These are phyloP conservation scores for Nesogale talazaci DNA, from an alignment of 2,113 vertebrate species.

Conservation along the genomic window DNA sequence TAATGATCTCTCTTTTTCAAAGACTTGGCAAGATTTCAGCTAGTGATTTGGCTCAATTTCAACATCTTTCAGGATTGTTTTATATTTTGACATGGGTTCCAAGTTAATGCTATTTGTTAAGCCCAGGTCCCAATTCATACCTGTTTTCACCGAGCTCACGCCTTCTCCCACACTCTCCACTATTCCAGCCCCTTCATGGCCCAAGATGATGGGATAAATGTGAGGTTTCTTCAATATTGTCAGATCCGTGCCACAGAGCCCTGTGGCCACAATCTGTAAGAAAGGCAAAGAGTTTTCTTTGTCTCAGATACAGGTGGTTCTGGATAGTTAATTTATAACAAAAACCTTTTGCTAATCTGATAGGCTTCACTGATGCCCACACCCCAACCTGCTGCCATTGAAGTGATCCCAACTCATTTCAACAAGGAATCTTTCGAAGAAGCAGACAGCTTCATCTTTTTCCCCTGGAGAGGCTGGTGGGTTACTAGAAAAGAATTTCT, in stretches of 20 bases:
- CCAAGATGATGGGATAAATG: constrained; percentile 83
- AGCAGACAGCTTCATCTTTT: too few species aligned
- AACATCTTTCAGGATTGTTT: background rate
- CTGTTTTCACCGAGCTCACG: constrained; percentile 87
- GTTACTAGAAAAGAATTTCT: background rate
- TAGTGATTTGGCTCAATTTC: constrained; percentile 4
- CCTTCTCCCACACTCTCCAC: constrained; percentile 89
- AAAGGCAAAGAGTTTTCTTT: background rate
- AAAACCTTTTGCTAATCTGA: background rate
- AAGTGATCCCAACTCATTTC: background rate
- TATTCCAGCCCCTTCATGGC: constrained; percentile 88
- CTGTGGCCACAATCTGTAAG: constrained; percentile 85
- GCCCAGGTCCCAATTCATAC: constrained; percentile 62
- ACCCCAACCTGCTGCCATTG: too few species aligned
- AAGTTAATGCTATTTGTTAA: background rate
- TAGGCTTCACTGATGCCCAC: background rate
- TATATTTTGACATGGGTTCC: background rate
- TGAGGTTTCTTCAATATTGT: background rate
- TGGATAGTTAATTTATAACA: background rate
- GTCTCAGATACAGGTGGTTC: background rate
- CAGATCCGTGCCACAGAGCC: constrained; percentile 87
- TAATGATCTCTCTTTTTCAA: background rate
- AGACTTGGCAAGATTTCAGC: background rate
- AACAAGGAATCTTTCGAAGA: background rate
- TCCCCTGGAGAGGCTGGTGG: too few species aligned